phyloP scores from a whole-genome alignment of 2,797 vertebrate genomes.

The Enteromius argenteus region DNA sequence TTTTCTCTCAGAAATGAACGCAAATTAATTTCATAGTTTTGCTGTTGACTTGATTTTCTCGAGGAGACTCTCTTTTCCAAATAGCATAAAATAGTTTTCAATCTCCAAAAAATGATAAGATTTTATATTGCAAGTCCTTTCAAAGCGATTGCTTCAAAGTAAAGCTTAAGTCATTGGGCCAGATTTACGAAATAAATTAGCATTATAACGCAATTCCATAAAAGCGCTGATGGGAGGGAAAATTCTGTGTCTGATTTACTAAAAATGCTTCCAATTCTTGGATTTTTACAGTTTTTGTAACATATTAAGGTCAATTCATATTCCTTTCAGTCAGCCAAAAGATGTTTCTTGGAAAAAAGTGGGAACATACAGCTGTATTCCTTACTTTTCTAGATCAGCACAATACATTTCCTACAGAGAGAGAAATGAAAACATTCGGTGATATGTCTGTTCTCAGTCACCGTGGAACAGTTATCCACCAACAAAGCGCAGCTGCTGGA shows the following conservation, averaged over 20 bases:
- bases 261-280: no score
- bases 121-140: not conserved
- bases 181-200: no score
- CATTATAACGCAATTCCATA: no score
- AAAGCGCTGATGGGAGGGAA: no score
- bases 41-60: slow-evolving; percentile 18
- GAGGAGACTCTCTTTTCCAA: not conserved
- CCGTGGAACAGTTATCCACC: slow-evolving; percentile 41
- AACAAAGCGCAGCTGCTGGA: slow-evolving; percentile 51
- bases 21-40: not conserved
- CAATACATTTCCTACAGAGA: slow-evolving; percentile 31
- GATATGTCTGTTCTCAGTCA: slow-evolving; percentile 48
- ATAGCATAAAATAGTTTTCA: not conserved
- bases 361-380: slow-evolving; percentile 18
- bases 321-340: slow-evolving; percentile 4
- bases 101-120: not conserved
- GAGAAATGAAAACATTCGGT: slow-evolving; percentile 43
- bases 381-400: slow-evolving; percentile 7
- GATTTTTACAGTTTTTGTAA: not conserved
- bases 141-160: not conserved
- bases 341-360: slow-evolving; percentile 11
- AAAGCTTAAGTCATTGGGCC: not conserved
- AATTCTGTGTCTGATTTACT: no score
- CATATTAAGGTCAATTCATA: not conserved
- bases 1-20: slow-evolving; percentile 20